A percentile compares a stretch with the other conserved stretches of the same genome.
Conservation (phyloP, 2,888 invertebrate genomes). For the Griposia aprilina region DNA sequence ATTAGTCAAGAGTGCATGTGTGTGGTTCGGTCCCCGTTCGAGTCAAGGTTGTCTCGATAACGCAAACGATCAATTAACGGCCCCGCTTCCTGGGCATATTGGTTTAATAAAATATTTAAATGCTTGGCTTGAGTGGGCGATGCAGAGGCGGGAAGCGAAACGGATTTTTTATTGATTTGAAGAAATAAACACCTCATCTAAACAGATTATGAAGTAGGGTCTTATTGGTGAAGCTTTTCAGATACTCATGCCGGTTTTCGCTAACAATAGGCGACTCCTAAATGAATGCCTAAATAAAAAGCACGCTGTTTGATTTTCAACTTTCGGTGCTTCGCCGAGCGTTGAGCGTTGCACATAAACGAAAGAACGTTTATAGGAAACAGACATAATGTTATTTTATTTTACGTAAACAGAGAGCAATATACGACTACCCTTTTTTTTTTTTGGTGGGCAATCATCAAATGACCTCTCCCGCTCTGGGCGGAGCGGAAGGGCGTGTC, state of each 20-base stretch:
- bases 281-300: neutral
- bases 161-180: conserved; percentile 4
- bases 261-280: neutral
- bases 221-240: neutral
- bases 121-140: conserved; percentile 32
- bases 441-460: no score
- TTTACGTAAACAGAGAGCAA: neutral
- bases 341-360: neutral
- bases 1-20: conserved; percentile 61
- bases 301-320: neutral
- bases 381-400: neutral
- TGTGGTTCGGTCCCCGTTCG: conserved; percentile 49
- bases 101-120: conserved; percentile 57
- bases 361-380: neutral
- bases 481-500: no score
- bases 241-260: neutral
- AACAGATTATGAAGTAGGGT: neutral
- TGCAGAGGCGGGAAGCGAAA: conserved; percentile 13
- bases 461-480: no score
- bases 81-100: conserved; percentile 45
- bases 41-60: conserved; percentile 66
- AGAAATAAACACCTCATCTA: neutral
- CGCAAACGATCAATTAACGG: conserved; percentile 62
- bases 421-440: neutral
- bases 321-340: neutral